Evolutionary conservation across 2,888 invertebrate genomes (phyloP).

Genomic region (Gryllus longicercus): DNA sequence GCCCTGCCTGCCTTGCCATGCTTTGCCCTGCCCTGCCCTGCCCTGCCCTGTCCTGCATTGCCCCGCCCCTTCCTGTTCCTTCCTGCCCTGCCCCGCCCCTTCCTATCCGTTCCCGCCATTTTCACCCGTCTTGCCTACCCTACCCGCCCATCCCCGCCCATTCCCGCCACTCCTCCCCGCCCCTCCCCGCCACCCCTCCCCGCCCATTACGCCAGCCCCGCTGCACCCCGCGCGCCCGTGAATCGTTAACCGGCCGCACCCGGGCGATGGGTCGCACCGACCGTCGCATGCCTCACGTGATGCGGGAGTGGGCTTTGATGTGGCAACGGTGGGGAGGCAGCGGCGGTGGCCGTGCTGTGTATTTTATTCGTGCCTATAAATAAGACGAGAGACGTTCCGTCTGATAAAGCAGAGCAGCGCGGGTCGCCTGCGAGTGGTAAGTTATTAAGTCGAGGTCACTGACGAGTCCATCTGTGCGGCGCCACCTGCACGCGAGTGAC

Average conservation of each 20-base stretch:
- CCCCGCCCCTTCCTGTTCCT: no score
- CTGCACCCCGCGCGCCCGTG: background rate
- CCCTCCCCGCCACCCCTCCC: no score
- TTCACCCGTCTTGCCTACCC: no score
- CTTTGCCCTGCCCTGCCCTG: no score
- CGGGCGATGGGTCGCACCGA: background rate
- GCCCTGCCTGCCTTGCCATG: no score
- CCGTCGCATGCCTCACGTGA: background rate
- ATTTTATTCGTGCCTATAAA: conserved; percentile 17
- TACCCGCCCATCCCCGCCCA: no score
- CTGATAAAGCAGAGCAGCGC: background rate
- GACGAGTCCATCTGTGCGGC: background rate
- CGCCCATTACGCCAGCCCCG: no score
- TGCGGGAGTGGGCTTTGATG: no score
- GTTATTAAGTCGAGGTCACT: background rate
- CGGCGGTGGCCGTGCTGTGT: background rate
- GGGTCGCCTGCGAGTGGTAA: background rate
- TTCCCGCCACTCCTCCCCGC: no score
- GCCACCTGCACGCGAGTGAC: background rate
- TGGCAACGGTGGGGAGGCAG: background rate
- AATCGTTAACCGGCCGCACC: background rate
- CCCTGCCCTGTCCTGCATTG: no score
- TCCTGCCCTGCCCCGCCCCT: no score
- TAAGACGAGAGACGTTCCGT: conserved; percentile 10
- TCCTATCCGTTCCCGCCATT: no score